These are phyloP conservation scores for Stenolophus ochropezus DNA, from an alignment of 2,888 invertebrate species.

Conservation along the genomic window DNA sequence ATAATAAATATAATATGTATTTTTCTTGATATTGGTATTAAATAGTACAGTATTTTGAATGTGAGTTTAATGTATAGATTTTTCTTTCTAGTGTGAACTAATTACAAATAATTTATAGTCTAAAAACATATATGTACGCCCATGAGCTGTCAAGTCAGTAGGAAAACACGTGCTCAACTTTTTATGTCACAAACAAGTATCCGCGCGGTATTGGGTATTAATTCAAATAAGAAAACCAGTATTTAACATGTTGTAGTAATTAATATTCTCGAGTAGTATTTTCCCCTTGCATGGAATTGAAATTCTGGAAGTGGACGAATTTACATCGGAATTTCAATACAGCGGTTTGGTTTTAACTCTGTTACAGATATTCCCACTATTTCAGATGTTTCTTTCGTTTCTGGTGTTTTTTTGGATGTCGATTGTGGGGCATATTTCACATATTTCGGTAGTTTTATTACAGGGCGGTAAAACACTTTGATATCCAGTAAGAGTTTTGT, in stretches of 20 bases:
- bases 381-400: slow-evolving; percentile 23
- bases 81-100: neutral
- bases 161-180: slow-evolving; percentile 51
- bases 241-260: slow-evolving; percentile 45
- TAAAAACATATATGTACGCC: slow-evolving; percentile 17
- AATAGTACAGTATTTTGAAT: too few relatives aligned
- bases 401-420: slow-evolving; percentile 17
- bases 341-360: slow-evolving; percentile 46
- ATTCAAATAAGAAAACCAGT: slow-evolving; percentile 57
- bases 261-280: slow-evolving; percentile 42
- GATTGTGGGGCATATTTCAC: slow-evolving; percentile 23
- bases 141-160: slow-evolving; percentile 40
- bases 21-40: too few relatives aligned
- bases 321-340: slow-evolving; percentile 40
- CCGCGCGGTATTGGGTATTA: slow-evolving; percentile 12
- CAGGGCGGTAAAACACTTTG: slow-evolving; percentile 7
- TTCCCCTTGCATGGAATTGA: slow-evolving; percentile 1
- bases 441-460: slow-evolving; percentile 53
- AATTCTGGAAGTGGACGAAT: neutral
- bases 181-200: slow-evolving; percentile 51
- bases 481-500: neutral
- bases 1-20: too few relatives aligned
- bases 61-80: too few relatives aligned
- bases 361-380: slow-evolving; percentile 32
- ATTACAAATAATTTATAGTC: neutral